Evolutionary conservation across 2,797 vertebrate species (phyloP).

Genomic region (Hyperoplus lanceolatus): DNA sequence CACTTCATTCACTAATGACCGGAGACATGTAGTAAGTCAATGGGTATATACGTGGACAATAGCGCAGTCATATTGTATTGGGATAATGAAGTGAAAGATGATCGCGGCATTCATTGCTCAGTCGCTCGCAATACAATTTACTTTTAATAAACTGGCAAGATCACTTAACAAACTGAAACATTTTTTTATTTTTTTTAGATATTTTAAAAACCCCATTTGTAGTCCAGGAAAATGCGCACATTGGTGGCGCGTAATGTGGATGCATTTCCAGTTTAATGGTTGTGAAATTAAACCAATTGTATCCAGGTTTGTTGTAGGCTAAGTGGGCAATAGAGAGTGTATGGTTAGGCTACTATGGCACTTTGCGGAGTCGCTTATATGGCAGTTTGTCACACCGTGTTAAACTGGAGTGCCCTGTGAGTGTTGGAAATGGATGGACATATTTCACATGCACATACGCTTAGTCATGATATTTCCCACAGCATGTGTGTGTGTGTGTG

Average conservation of each 20-base stretch:
- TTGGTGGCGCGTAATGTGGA: neutral
- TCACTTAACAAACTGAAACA: neutral
- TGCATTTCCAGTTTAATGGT: neutral
- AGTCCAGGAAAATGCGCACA: neutral
- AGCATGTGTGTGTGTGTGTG: neutral
- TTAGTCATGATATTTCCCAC: neutral
- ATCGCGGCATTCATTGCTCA: no score
- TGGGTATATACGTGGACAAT: no score
- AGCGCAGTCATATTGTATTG: no score
- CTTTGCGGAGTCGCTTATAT: neutral
- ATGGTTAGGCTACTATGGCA: neutral
- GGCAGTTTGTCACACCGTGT: neutral
- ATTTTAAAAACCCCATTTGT: neutral
- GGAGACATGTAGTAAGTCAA: no score
- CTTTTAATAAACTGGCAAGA: slow-evolving; percentile 7
- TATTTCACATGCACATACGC: slow-evolving; percentile 5
- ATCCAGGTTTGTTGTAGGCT: neutral
- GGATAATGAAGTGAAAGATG: no score
- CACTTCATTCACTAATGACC: no score
- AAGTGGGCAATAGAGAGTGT: slow-evolving; percentile 38
- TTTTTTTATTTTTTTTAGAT: no score
- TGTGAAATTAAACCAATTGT: neutral
- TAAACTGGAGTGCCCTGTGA: neutral
- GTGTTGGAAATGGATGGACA: neutral
- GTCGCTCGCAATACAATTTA: neutral